Evolutionary conservation across 2,113 vertebrate genomes (phyloP).

Genomic region (Burhinus bistriatus): DNA sequence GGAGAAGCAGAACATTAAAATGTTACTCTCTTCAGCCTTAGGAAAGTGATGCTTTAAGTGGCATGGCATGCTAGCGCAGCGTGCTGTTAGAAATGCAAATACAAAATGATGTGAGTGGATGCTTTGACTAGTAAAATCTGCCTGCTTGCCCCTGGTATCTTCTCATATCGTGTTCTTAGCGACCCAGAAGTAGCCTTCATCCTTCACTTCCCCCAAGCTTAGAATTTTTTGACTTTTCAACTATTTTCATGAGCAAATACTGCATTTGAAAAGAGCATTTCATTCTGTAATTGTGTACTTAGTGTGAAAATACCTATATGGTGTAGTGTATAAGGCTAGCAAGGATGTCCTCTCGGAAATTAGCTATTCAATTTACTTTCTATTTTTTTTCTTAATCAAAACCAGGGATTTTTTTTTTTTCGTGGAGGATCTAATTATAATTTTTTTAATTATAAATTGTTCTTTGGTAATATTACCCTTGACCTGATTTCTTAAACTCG

Average conservation of each 20-base stretch:
- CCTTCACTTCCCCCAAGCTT: not conserved
- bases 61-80: not conserved
- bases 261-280: not conserved
- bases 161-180: not conserved
- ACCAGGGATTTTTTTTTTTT: not conserved
- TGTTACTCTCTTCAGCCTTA: not conserved
- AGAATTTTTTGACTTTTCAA: not conserved
- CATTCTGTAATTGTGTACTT: not conserved
- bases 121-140: not conserved
- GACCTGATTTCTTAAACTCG: slow-evolving; percentile 46
- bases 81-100: not conserved
- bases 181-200: not conserved
- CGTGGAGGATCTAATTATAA: slow-evolving; percentile 37
- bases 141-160: not conserved
- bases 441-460: slow-evolving; percentile 60
- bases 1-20: not conserved
- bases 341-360: slow-evolving; percentile 17
- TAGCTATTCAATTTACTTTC: not conserved
- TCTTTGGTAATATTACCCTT: slow-evolving; percentile 33
- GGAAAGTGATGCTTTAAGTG: not conserved
- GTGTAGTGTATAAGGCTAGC: not conserved
- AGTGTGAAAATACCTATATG: not conserved
- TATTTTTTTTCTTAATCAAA: slow-evolving; percentile 32
- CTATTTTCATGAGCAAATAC: not conserved
- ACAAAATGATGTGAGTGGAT: not conserved